Percentiles rank a stretch among this genome's conserved stretches.
Conservation (phyloP, 2,113 vertebrate species). For the Ciconia maguari region DNA sequence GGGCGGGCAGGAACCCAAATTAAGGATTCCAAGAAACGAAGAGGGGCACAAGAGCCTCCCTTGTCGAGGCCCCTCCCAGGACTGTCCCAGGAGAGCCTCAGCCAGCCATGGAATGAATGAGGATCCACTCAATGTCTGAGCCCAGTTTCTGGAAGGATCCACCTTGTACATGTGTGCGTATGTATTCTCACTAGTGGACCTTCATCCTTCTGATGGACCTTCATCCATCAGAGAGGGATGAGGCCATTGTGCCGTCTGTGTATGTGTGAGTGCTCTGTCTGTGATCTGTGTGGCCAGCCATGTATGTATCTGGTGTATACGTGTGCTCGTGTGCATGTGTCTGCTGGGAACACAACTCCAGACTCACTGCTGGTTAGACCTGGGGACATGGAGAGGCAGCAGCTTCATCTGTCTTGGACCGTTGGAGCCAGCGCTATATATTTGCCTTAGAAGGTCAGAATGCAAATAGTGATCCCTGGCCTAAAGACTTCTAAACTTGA, state of each 20-base stretch:
- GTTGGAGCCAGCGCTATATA: background rate
- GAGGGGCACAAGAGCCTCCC: background rate
- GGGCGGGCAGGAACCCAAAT: background rate
- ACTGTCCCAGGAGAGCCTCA: background rate
- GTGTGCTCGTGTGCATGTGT: background rate
- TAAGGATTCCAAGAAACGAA: background rate
- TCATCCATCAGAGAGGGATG: background rate
- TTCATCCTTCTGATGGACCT: background rate
- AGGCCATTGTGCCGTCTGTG: background rate
- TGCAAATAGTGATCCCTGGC: background rate
- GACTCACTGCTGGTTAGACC: background rate
- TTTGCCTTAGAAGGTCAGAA: background rate
- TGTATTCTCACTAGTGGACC: background rate
- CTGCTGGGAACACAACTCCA: background rate
- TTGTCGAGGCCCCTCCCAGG: background rate
- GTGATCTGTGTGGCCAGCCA: background rate
- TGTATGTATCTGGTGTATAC: background rate
- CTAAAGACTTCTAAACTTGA: background rate
- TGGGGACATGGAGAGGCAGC: background rate
- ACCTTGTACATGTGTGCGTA: accelerated
- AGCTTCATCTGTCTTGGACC: background rate
- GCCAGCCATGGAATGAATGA: background rate
- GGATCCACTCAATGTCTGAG: background rate
- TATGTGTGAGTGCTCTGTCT: background rate
- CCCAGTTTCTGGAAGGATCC: background rate